Percentiles rank a stretch among this genome's conserved stretches.
Conservation (phyloP, 2,113 vertebrate genomes). For the Crotophaga sulcirostris region DNA sequence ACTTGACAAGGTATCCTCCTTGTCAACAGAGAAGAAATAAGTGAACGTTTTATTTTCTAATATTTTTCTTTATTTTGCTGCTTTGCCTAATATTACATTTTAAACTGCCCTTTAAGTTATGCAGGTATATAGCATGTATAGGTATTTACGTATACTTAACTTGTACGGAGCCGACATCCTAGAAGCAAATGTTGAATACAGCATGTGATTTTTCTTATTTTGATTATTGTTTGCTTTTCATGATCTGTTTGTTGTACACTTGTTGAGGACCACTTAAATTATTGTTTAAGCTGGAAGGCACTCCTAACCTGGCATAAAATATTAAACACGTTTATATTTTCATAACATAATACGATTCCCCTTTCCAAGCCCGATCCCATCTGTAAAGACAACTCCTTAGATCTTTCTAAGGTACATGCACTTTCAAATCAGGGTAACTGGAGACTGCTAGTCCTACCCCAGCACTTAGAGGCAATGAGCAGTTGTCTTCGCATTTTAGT, state of each 20-base stretch:
- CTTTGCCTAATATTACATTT: background rate
- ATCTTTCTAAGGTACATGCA: background rate
- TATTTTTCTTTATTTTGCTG: background rate
- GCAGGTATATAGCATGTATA: background rate
- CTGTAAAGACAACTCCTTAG: background rate
- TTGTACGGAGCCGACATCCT: background rate
- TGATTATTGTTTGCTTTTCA: background rate
- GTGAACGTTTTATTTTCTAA: background rate
- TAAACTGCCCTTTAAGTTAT: background rate
- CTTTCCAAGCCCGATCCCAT: background rate
- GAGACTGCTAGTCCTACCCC: background rate
- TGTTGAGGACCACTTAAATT: background rate
- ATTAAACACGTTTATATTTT: background rate
- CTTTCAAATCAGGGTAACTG: background rate
- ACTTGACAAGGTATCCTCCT: background rate
- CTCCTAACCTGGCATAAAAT: background rate
- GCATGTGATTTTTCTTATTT: background rate
- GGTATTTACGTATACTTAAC: background rate
- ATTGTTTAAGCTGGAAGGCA: background rate
- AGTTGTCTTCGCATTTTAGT: too few species aligned
- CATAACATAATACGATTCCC: background rate
- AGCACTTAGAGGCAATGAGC: fast-evolving
- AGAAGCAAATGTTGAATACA: background rate
- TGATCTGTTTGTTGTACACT: background rate
- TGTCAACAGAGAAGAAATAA: background rate